Evolutionary conservation across 2,797 vertebrate genomes (phyloP).

Genomic region (Capromys pilorides): DNA sequence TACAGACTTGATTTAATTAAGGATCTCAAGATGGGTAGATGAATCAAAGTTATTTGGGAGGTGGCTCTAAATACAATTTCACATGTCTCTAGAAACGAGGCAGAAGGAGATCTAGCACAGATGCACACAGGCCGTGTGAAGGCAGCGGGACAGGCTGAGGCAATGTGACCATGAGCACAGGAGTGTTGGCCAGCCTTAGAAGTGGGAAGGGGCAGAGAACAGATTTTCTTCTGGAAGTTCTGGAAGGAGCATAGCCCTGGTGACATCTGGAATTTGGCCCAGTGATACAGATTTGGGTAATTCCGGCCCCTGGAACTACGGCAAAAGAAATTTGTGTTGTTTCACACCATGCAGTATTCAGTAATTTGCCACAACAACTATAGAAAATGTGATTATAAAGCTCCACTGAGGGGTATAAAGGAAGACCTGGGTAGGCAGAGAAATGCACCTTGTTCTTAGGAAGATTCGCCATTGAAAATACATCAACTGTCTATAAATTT

Average conservation of each 20-base stretch:
- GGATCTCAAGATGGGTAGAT: background rate
- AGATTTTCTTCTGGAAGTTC: background rate
- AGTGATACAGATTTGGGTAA: background rate
- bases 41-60: background rate
- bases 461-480: background rate
- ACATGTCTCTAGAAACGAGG: background rate
- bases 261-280: background rate
- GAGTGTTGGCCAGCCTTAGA: background rate
- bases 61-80: background rate
- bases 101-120: background rate
- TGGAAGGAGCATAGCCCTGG: background rate
- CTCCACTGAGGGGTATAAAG: background rate
- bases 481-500: background rate
- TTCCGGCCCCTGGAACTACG: background rate
- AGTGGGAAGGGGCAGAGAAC: background rate
- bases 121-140: background rate
- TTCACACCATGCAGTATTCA: background rate
- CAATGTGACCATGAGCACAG: background rate
- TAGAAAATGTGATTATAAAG: background rate
- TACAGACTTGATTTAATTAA: too few relatives aligned
- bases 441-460: background rate
- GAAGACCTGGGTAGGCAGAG: background rate
- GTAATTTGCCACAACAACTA: background rate
- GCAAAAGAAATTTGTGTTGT: background rate
- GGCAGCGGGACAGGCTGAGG: background rate